Evolutionary conservation across 2,888 invertebrate species (phyloP).

Genomic region (Pristionchus japonicus): DNA sequence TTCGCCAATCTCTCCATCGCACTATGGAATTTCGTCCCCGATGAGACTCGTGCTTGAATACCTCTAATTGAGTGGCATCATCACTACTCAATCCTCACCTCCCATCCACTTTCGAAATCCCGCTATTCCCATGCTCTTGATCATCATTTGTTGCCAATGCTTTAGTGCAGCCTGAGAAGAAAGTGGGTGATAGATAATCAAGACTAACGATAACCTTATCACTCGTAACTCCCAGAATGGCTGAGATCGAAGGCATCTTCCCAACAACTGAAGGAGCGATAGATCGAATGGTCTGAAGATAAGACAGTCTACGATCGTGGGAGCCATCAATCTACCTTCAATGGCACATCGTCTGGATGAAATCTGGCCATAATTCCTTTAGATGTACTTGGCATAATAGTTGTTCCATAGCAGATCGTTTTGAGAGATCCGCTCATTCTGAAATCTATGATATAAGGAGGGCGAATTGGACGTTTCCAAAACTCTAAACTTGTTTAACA

Average conservation of each 20-base stretch:
- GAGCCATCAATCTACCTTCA: background rate
- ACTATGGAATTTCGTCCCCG: conserved; percentile 46
- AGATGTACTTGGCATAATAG: conserved; percentile 26
- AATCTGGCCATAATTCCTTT: conserved; percentile 25
- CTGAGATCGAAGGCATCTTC: conserved; percentile 44
- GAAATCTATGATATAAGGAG: no score
- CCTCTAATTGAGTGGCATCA: background rate
- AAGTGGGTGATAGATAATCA: background rate
- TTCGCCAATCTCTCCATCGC: conserved; percentile 47
- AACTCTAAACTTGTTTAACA: no score
- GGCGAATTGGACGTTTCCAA: no score
- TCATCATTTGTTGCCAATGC: conserved; percentile 42
- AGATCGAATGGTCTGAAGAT: background rate
- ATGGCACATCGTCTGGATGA: background rate
- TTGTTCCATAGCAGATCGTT: conserved; percentile 44
- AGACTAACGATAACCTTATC: background rate
- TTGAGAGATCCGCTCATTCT: background rate
- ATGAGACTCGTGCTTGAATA: conserved; percentile 6
- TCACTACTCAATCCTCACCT: background rate
- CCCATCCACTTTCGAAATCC: conserved; percentile 47
- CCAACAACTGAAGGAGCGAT: background rate
- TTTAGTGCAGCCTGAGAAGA: background rate
- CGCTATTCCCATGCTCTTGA: conserved; percentile 31
- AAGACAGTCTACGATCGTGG: no score
- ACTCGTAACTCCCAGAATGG: conserved; percentile 25